Evolutionary conservation across 1,140 invertebrate species (phyloP), one percentile per base, ranked within the genome.

Genomic region (Metopolophium dirhodum): DNA sequence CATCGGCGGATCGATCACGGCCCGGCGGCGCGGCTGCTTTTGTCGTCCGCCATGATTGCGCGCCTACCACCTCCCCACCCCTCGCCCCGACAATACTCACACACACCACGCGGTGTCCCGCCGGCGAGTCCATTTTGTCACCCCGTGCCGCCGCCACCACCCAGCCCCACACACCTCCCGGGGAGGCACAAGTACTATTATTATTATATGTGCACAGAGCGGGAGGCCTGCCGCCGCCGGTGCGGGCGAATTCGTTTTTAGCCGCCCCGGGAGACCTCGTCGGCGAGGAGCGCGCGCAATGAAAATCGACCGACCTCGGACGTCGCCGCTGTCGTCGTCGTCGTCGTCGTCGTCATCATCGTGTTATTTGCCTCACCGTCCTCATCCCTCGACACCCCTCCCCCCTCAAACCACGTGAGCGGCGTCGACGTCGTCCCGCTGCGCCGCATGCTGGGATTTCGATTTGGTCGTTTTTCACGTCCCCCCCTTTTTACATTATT

Each of bases 11-110:
- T 92, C 91, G 91, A 92, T 92, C 91, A 93, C 89, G 14, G 51
- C 68, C 57, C 61, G 45, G 68, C 30, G 45, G 68, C 37, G 90
- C 89, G 89, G 89, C 89, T 45, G 88, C 57, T 90, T 90, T 90
- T 90, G 89, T 90, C 89, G 89, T 90, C 89, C 89, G 89, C 89
- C 89, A 90, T 90, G 89, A 90, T 90, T 90, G 89, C 89, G 89
- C 54, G 30, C 49, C 89, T 37, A 37, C 54, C 47, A 1, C 30
- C 30, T n/a, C 61, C 61, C 61, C 61, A n/a, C 30, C 30, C 30
- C 14, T n/a, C 30, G 6, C n/a, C 30, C 1, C 30, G 6, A 18
- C 61, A 77, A 77, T 77, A n/a, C 30, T 77, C 30, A 77, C 61
- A 77, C 61, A n/a, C 30, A 30, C 57, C 26, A 26, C 61, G 18